phyloP scores from a whole-genome alignment of 2,797 vertebrate species.

The Allobates femoralis region DNA sequence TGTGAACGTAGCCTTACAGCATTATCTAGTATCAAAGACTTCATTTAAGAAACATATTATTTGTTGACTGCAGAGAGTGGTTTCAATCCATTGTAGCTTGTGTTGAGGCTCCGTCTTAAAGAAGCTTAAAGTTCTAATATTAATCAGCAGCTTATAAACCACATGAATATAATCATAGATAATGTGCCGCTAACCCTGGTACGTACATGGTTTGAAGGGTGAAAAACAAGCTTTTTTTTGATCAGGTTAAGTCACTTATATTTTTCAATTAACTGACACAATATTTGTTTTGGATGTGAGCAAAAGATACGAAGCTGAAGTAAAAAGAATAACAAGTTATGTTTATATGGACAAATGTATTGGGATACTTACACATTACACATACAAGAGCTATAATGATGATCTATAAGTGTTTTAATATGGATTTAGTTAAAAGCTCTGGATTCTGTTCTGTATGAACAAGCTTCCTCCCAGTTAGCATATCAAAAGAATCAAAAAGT shows the following conservation, averaged over 20 bases:
- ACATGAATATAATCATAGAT: constrained; percentile 61
- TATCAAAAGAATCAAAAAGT: too few species aligned
- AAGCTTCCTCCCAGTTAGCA: too few species aligned
- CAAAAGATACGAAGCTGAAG: neutral
- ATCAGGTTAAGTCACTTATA: neutral
- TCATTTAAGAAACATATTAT: neutral
- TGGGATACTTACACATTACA: too few species aligned
- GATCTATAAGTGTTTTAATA: too few species aligned
- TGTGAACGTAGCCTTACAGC: too few species aligned
- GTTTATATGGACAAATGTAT: too few species aligned
- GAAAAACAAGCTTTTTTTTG: neutral
- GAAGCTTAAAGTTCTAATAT: constrained; percentile 55
- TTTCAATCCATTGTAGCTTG: constrained; percentile 16
- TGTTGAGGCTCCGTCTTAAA: constrained; percentile 33
- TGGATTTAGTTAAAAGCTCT: too few species aligned
- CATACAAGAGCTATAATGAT: too few species aligned
- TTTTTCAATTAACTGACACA: neutral
- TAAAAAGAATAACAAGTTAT: neutral
- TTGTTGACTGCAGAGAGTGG: neutral
- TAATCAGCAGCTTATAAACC: constrained; percentile 58
- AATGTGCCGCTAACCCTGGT: constrained; percentile 27
- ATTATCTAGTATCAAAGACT: too few species aligned
- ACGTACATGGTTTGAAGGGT: constrained; percentile 12
- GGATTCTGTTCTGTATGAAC: too few species aligned
- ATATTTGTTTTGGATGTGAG: neutral